Conservation (phyloP, 1,140 invertebrate species). For the Euwallacea similis region DNA sequence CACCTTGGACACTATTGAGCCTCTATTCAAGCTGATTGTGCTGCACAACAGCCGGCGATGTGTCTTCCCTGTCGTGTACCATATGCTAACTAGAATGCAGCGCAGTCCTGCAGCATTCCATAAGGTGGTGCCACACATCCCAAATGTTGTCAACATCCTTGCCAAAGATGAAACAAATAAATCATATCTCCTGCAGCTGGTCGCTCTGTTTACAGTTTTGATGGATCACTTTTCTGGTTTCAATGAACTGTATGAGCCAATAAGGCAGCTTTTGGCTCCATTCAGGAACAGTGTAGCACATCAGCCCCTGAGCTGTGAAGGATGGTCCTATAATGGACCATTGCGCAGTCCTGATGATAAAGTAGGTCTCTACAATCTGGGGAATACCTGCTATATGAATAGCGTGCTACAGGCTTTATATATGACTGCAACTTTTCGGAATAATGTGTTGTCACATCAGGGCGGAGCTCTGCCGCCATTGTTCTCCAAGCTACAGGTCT, state of each 20-base stretch:
- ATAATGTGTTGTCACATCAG: conserved; percentile 60
- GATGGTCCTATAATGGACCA: conserved; percentile 40
- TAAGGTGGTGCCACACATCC: conserved; percentile 54
- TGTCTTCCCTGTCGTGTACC: conserved; percentile 57
- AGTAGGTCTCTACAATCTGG: conserved; percentile 80
- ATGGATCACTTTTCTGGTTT: conserved; percentile 57
- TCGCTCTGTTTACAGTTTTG: conserved; percentile 56
- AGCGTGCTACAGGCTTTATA: conserved; percentile 80
- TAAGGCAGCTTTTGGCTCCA: conserved; percentile 44
- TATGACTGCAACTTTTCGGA: conserved; percentile 74
- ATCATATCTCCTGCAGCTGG: conserved; percentile 55
- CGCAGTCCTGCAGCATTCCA: conserved; percentile 53
- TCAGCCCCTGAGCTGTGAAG: conserved; percentile 41
- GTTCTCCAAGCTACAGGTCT: conserved; percentile 67
- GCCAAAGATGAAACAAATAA: conserved; percentile 54
- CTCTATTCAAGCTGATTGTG: conserved; percentile 54
- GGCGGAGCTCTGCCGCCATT: conserved; percentile 58
- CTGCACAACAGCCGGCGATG: conserved; percentile 55
- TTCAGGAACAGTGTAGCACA: conserved; percentile 35
- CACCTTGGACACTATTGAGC: conserved; percentile 56
- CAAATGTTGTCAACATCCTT: conserved; percentile 48
- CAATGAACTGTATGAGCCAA: conserved; percentile 51
- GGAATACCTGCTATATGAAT: conserved; percentile 88
- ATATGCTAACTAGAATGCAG: conserved; percentile 58
- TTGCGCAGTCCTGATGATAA: conserved; percentile 55